Evolutionary conservation across 2,888 invertebrate genomes (phyloP).

Genomic region (Cantharis rustica): DNA sequence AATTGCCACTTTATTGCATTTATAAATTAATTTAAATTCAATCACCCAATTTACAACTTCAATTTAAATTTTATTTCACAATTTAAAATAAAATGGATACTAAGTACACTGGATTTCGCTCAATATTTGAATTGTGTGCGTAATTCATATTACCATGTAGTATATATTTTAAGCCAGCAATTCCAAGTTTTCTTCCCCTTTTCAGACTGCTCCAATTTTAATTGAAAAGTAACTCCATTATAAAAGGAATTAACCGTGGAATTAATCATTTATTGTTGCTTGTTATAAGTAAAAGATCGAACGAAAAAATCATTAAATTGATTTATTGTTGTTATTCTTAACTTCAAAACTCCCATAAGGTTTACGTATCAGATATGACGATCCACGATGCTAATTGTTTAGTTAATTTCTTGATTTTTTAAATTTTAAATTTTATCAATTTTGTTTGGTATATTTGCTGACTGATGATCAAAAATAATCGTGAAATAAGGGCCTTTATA

Average conservation of each 20-base stretch:
- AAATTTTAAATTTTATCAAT: too few species aligned
- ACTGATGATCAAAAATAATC: too few species aligned
- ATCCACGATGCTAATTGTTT: too few species aligned
- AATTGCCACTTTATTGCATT: not conserved
- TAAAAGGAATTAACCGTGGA: not conserved
- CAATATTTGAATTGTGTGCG: not conserved
- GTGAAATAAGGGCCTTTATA: too few species aligned
- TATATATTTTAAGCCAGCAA: not conserved
- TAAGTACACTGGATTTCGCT: not conserved
- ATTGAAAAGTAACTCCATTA: not conserved
- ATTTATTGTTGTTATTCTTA: too few species aligned
- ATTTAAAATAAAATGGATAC: not conserved
- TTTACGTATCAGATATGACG: too few species aligned
- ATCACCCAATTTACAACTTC: not conserved
- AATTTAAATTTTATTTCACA: not conserved
- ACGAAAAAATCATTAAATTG: too few species aligned
- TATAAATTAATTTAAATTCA: not conserved
- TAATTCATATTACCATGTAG: not conserved
- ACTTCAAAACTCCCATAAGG: too few species aligned
- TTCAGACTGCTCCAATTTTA: not conserved
- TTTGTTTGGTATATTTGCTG: too few species aligned
- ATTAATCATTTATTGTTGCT: not conserved
- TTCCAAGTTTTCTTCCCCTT: not conserved
- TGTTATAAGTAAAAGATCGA: not conserved
- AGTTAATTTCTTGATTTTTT: too few species aligned